These are phyloP conservation scores for Jordanella pulchra DNA, from an alignment of 2,797 vertebrate species.

Conservation along the genomic window DNA sequence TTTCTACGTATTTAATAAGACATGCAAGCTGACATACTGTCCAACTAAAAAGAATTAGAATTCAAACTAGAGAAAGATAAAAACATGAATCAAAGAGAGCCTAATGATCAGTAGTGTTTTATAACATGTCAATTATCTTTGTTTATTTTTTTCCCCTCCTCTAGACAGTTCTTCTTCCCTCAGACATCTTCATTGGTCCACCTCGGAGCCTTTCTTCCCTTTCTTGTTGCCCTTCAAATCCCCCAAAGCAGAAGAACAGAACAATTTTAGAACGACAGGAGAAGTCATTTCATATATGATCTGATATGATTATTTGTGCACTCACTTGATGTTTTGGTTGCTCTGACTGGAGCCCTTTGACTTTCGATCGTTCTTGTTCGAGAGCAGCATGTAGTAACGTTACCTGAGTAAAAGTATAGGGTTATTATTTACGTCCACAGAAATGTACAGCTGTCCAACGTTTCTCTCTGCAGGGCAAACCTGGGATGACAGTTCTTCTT, in stretches of 20 bases:
- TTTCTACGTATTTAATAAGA: conserved; percentile 27
- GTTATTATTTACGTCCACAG: background rate
- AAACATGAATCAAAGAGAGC: conserved; percentile 34
- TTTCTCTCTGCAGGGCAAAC: conserved; percentile 63
- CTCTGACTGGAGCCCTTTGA: conserved; percentile 90
- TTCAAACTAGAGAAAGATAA: conserved; percentile 28
- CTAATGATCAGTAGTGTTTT: conserved; percentile 55
- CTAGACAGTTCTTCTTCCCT: conserved; percentile 25
- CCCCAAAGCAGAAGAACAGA: conserved; percentile 8
- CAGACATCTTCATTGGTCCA: conserved; percentile 80
- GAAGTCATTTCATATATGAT: no score
- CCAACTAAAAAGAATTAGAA: conserved; percentile 13
- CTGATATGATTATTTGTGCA: background rate
- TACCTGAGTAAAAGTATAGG: conserved; percentile 74
- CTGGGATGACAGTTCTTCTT: conserved; percentile 92
- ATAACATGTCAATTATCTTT: conserved; percentile 39
- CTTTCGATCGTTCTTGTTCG: conserved; percentile 93
- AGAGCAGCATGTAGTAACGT: conserved; percentile 87
- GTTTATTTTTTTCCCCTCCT: conserved; percentile 42
- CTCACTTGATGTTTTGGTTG: conserved; percentile 87
- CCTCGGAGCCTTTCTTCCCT: conserved; percentile 84
- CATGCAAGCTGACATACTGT: conserved; percentile 59
- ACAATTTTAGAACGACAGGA: background rate
- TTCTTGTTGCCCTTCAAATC: conserved; percentile 85
- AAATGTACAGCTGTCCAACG: background rate